Percentiles rank a stretch among this genome's conserved stretches.
These are phyloP conservation scores for Pagrus major DNA, from an alignment of 2,113 vertebrate species.

Conservation along the genomic window DNA sequence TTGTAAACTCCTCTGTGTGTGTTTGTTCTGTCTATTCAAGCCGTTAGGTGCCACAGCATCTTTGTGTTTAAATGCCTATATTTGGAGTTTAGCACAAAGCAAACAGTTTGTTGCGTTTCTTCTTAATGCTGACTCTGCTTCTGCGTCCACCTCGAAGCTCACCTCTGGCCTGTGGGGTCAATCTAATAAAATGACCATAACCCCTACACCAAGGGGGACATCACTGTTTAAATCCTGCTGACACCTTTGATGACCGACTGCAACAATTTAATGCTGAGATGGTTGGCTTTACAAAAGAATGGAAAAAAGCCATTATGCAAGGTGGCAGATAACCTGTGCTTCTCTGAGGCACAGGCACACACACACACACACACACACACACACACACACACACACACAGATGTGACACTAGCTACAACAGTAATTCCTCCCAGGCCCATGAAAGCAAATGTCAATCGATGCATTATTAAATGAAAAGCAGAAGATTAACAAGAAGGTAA, in stretches of 20 bases:
- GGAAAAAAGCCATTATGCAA: constrained; percentile 1
- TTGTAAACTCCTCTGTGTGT: constrained; percentile 37
- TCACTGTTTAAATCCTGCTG: constrained; percentile 10
- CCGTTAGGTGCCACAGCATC: constrained; percentile 20
- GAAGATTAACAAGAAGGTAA: not conserved
- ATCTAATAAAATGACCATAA: constrained; percentile 31
- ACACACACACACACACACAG: constrained; percentile 1
- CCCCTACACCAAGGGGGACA: not conserved
- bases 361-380: not conserved
- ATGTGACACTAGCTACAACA: not conserved
- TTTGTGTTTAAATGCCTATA: constrained; percentile 48
- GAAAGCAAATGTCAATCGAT: not conserved
- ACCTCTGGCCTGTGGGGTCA: constrained; percentile 62
- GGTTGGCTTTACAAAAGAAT: constrained; percentile 8
- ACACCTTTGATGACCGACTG: constrained; percentile 10
- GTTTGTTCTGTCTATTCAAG: constrained; percentile 57
- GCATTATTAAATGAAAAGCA: constrained; percentile 3
- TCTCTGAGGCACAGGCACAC: constrained; percentile 18
- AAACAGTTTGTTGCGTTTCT: constrained; percentile 1
- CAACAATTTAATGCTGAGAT: not conserved
- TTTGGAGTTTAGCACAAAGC: constrained; percentile 42
- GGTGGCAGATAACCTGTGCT: constrained; percentile 7
- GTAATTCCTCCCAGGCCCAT: not conserved
- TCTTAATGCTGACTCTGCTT: constrained; percentile 59
- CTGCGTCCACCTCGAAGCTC: constrained; percentile 36